These are phyloP conservation scores for Embidobia sp. DNA, from an alignment of 2,888 invertebrate genomes.

Conservation along the genomic window DNA sequence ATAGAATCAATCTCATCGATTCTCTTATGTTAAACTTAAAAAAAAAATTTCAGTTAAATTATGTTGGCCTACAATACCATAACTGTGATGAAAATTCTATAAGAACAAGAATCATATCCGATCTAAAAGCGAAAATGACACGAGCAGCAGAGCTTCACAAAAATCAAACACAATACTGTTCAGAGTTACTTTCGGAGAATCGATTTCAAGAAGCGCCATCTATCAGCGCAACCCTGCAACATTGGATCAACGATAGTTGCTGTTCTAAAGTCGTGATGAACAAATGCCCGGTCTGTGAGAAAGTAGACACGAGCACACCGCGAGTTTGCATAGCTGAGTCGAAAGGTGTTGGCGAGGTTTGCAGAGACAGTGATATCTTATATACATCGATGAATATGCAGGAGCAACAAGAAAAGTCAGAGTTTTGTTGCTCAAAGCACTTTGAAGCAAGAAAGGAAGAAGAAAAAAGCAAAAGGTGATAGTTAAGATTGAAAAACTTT, in stretches of 20 bases:
- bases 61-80: slow-evolving; percentile 88
- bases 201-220: slow-evolving; percentile 57
- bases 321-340: slow-evolving; percentile 68
- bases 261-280: slow-evolving; percentile 75
- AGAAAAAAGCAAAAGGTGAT: slow-evolving; percentile 39
- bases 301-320: slow-evolving; percentile 23
- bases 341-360: slow-evolving; percentile 68
- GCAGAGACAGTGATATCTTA: slow-evolving; percentile 74
- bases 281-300: slow-evolving; percentile 74
- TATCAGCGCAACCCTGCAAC: slow-evolving; percentile 69
- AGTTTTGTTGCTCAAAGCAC: slow-evolving; percentile 70
- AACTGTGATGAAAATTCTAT: slow-evolving; percentile 85
- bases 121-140: slow-evolving; percentile 78
- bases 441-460: slow-evolving; percentile 33
- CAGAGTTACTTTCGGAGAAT: slow-evolving; percentile 67
- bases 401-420: slow-evolving; percentile 64
- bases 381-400: slow-evolving; percentile 49
- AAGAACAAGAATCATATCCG: slow-evolving; percentile 82
- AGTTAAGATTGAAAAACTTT: too few species aligned
- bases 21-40: too few species aligned
- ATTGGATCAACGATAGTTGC: slow-evolving; percentile 78
- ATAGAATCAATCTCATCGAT: too few species aligned
- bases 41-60: slow-evolving; percentile 86
- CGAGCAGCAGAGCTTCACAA: slow-evolving; percentile 67
- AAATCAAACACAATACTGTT: slow-evolving; percentile 68